Percentiles rank a stretch among this genome's conserved stretches.
Evolutionary conservation across 2,113 vertebrate genomes (phyloP).

Genomic region (Pterocles orientalis): DNA sequence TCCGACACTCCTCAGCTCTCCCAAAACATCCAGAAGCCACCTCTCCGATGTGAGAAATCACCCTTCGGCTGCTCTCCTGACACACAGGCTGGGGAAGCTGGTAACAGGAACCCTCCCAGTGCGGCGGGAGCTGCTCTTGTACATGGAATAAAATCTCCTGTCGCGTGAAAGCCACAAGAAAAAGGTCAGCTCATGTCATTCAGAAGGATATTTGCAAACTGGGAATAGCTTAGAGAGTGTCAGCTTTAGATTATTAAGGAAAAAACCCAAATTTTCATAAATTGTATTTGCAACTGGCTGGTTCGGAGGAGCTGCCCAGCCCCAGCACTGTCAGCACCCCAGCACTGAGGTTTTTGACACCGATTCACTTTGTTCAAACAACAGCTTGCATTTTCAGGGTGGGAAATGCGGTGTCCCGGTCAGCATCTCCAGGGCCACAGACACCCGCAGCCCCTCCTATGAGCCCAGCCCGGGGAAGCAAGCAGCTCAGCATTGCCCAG

Average conservation of each 20-base stretch:
- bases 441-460: background rate
- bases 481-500: background rate
- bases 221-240: background rate
- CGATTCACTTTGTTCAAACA: background rate
- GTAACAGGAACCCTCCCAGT: no score
- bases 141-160: no score
- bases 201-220: background rate
- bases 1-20: background rate
- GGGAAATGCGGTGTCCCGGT: background rate
- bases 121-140: background rate
- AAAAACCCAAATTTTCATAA: background rate
- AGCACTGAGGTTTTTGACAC: background rate
- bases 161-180: background rate
- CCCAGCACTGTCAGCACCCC: accelerated
- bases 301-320: background rate
- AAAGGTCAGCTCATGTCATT: background rate
- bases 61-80: background rate
- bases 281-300: background rate
- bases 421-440: background rate
- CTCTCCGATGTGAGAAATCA: background rate
- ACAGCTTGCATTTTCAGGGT: no score
- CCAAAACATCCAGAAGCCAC: background rate
- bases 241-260: background rate
- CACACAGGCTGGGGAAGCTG: background rate
- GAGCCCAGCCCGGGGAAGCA: background rate